These are phyloP conservation scores for Trididemnum clinides DNA, from an alignment of 23 tunicate genomes.

Conservation along the genomic window DNA sequence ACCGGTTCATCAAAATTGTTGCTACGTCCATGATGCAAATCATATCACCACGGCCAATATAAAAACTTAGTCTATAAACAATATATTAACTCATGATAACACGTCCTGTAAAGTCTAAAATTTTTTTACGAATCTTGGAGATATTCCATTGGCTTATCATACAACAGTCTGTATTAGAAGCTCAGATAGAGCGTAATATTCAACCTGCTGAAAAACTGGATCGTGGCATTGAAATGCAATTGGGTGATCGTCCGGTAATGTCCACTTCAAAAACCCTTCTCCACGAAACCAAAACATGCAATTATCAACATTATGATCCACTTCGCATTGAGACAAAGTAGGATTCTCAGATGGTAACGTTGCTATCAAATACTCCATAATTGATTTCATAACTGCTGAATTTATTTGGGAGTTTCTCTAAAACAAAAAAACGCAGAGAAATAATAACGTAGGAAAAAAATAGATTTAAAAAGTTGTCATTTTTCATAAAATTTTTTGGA, in stretches of 20 bases:
- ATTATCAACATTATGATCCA: conserved; percentile 62
- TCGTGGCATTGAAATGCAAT: conserved; percentile 70
- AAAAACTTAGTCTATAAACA: too few species aligned
- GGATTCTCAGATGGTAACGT: conserved; percentile 22
- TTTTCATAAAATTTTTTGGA: too few species aligned
- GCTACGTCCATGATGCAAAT: too few species aligned
- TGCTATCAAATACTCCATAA: conserved; percentile 35
- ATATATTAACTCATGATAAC: too few species aligned
- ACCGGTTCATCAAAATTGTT: too few species aligned
- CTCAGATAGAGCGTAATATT: too few species aligned
- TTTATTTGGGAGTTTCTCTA: conserved; percentile 43
- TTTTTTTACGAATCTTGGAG: too few species aligned
- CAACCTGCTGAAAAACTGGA: conserved; percentile 64
- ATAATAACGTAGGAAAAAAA: background rate
- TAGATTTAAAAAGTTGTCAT: too few species aligned
- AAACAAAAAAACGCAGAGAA: background rate
- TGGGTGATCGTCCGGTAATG: conserved; percentile 54
- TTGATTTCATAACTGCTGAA: conserved; percentile 14
- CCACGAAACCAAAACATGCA: conserved; percentile 89
- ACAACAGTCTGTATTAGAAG: too few species aligned
- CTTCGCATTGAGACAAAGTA: conserved; percentile 29
- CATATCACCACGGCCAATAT: too few species aligned
- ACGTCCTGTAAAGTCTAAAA: too few species aligned
- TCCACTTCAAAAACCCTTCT: conserved; percentile 67
- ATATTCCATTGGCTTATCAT: too few species aligned